Evolutionary conservation across 2,888 invertebrate genomes (phyloP), one percentile per base, ranked within the genome.

Genomic region (Schrankia costaestrigalis): DNA sequence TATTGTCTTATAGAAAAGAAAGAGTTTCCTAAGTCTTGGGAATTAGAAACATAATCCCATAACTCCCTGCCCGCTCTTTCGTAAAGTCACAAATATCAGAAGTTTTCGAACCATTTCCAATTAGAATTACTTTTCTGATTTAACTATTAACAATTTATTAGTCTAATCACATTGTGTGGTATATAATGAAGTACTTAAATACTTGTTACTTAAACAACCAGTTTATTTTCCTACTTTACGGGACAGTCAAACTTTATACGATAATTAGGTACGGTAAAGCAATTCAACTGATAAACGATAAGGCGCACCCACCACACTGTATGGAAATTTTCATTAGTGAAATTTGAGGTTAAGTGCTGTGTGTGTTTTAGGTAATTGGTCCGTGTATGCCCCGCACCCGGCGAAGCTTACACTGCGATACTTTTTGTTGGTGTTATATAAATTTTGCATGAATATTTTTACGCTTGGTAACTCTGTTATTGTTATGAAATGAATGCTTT

Each of bases 301-400:
- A 83, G 86, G 81, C 76, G 81, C 78, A 68, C 79, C 84, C 75
- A 48, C 39, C 63, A 48, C 57, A 50, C 54, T 49, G 62, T 65
- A 74, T 73, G 75, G 75, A 75, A 80, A 80, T 80, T 78, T 85
- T 84, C 85, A 86, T 85, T 84, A 84, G 80, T 74, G 63, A 78
- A 79, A 77, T 80, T 83, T 71, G 77, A 80, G 81, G 80, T 78
- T 78, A 80, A 77, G 76, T 70, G 78, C 67, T 23, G 73, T 83
- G 82, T 82, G 80, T 83, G 77, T 76, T 82, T 76, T 77, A 72
- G 74, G 69, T 85, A 86, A 86, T 86, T 84, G 84, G 71, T 63
- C 67, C 82, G 82, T 84, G 86, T 69, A 71, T 57, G 63, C 59
- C 54, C 54, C 65, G 56, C 52, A 48, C 56, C 49, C 51, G 47